These are phyloP conservation scores for Deroplatys truncata DNA, from an alignment of 2,888 invertebrate species.

Conservation along the genomic window DNA sequence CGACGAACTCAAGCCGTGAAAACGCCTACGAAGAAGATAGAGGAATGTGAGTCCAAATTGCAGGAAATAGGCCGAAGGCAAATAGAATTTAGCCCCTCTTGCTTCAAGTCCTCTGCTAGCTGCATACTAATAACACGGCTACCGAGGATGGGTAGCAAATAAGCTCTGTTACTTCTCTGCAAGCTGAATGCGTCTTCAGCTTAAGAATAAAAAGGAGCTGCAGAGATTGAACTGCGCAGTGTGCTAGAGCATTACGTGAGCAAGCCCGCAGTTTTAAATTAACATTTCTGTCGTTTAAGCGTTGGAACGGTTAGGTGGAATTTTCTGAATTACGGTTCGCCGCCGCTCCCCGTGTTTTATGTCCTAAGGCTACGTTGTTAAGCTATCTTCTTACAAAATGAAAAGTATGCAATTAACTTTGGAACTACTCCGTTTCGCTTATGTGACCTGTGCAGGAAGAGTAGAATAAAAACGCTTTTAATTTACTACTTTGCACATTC, in stretches of 20 bases:
- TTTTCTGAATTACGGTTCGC: neutral
- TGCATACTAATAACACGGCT: neutral
- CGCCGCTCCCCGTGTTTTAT: neutral
- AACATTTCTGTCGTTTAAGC: neutral
- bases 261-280: neutral
- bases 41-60: neutral
- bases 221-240: neutral
- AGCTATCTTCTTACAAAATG: neutral
- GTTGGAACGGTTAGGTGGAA: neutral
- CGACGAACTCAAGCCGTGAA: neutral
- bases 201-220: neutral
- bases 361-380: neutral
- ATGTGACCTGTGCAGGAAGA: neutral
- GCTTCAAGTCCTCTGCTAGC: neutral
- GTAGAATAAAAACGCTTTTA: neutral
- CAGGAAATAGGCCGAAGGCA: neutral
- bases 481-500: neutral
- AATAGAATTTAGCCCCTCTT: neutral
- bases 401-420: neutral
- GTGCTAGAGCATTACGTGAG: neutral
- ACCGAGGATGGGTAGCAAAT: neutral
- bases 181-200: neutral
- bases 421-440: neutral
- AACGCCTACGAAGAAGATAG: neutral
- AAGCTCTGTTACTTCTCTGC: neutral